Base-by-base conservation (phyloP, 2,888 invertebrate genomes). In the Colostygia pectinataria region DNA sequence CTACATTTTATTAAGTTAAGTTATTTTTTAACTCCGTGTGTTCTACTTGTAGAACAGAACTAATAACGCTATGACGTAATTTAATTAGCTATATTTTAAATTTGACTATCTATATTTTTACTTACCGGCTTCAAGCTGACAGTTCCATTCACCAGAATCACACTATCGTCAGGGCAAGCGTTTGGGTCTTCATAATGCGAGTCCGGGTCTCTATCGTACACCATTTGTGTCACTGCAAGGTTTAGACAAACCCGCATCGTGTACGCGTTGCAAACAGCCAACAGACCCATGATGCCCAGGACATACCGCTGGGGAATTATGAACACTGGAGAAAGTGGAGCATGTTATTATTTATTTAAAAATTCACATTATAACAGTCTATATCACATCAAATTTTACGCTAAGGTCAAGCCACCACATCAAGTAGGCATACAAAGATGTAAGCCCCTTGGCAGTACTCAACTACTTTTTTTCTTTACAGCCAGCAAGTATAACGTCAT, bases 201-300 rank as follows among this genome's bases (percentile, higher is more conserved):
- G n/a, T 71, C 66, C 13, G 77, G 59, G 66, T 74, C 82, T 80
- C 79, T 80, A 42, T 80, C 83, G 62, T 84, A 81, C 6, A 93
- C 93, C 92, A 94, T 93, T 65, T 93, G 92, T 0, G 94, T 94
- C 50, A 94, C 94, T 2, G 94, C 93, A 40, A 94, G 91, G 56
- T 94, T 94, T 38, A 95, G 90, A 53, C 93, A 93, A 1, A 94
- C 93, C 5, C 95, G 90, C 94, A 95, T 94, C 28, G 94, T 93
- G 69, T 94, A 95, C n/a, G 94, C 94, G 72, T 94, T 94, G 74
- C 94, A 91, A n/a, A 95, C 91, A 4, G 93, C 94, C 61, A 94
- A 71, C 66, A 95, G 92, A n/a, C 94, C 94, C 95, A 95, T 95
- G 55, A 94, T 91, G 63, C 93, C 92, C 65, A 94, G 80, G 65